These are phyloP conservation scores for Tor tambroides DNA, from an alignment of 2,113 vertebrate genomes.

Conservation along the genomic window DNA sequence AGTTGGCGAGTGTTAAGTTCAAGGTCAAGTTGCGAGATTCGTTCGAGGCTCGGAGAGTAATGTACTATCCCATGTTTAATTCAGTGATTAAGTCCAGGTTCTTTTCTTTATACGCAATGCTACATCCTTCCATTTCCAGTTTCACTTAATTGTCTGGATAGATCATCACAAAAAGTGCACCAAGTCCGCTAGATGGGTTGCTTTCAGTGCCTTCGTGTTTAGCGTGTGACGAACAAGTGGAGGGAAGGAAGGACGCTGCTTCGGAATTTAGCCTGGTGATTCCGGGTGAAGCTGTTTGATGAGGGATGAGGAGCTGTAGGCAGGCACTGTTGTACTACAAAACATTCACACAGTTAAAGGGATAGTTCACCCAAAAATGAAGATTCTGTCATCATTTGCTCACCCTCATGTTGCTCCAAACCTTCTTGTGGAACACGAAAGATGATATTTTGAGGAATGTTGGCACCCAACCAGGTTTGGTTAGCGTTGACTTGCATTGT, in stretches of 20 bases:
- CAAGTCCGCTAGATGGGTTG: not conserved
- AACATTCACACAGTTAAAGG: conserved; percentile 58
- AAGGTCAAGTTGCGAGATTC: conserved; percentile 38
- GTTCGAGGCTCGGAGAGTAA: conserved; percentile 20
- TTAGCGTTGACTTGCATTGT: not conserved
- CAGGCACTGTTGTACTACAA: conserved; percentile 39
- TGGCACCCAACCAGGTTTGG: not conserved
- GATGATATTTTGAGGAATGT: not conserved
- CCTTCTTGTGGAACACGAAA: not conserved
- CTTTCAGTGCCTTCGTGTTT: conserved; percentile 7
- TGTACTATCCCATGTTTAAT: conserved; percentile 1
- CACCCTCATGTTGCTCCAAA: not conserved
- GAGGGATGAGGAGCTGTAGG: conserved; percentile 36
- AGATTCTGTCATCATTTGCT: not conserved
- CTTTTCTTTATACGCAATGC: conserved; percentile 25
- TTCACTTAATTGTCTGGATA: conserved; percentile 20
- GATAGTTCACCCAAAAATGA: not conserved
- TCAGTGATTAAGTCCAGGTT: conserved; percentile 32
- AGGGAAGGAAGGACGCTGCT: conserved; percentile 53
- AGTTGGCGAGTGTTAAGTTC: conserved; percentile 24
- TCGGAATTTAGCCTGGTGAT: conserved; percentile 17
- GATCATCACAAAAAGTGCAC: not conserved
- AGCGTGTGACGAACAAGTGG: not conserved
- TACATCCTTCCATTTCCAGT: conserved; percentile 41
- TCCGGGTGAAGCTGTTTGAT: conserved; percentile 13